Evolutionary conservation across 2,113 vertebrate genomes (phyloP), one percentile per base, ranked within the genome.

Genomic region (Sylvilagus bachmani): DNA sequence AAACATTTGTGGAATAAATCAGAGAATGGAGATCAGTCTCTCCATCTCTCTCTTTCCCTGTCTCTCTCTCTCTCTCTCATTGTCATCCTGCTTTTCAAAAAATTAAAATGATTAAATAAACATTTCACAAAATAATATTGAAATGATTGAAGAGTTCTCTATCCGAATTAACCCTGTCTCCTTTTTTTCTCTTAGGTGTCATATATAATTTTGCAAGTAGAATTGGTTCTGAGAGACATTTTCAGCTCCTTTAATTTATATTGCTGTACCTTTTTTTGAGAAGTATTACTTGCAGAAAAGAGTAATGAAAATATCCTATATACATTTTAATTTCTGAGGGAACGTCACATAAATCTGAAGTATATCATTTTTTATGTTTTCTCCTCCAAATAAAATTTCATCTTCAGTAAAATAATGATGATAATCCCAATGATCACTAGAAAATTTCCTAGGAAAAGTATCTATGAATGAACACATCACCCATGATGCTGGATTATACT

Each of bases 311-410:
- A 12, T 53, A 5, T 67, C 86, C 25, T 3, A 74, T 10, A 2
- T n/a, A 89, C 69, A 19, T 77, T 5, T 36, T 84, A 2, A 55
- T 93, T 91, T 94, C 55, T 77, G 58, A 78, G 74, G 1, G 13
- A 94, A 79, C 3, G 75, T 74, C 27, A 31, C 80, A 36, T 71
- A 86, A 21, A 79, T 86, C 5, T 87, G 10, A 79, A 66, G 5
- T 80, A 55, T 91, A 21, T 4, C 2, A 62, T 55, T 82, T 94
- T 0, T 66, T 90, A 71, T 6, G 7, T 44, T 84, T 89, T 64
- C 13, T 88, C 85, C 29, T 62, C 91, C n/a, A 87, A 3, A 33
- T 94, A 84, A 78, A 91, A 33, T 93, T 84, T 71, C 44, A 17
- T 86, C 2, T 77, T 16, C 6, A 69, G 4, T 77, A 49, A 84